Conservation (phyloP, 2,113 vertebrate species). For the Drymodes brunneopygia region DNA sequence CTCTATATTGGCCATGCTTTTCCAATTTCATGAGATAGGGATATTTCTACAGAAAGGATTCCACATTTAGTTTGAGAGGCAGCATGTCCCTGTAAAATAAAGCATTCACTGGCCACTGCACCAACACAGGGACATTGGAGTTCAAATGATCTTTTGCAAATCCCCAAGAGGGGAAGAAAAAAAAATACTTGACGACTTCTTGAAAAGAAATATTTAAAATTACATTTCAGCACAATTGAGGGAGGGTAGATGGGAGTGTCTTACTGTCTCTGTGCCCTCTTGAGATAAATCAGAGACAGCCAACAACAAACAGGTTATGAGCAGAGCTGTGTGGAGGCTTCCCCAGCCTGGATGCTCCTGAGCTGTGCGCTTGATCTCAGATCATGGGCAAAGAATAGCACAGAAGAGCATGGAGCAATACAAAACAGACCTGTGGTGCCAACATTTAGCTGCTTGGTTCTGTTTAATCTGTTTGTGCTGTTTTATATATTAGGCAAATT, state of each 20-base stretch:
- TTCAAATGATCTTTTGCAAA: not conserved
- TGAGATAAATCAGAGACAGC: not conserved
- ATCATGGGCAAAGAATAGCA: not conserved
- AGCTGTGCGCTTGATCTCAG: not conserved
- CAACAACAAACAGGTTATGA: not conserved
- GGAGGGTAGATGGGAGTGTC: rapidly evolving
- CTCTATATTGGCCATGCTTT: constrained; percentile 26
- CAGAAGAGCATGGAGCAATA: not conserved
- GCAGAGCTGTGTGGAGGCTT: not conserved
- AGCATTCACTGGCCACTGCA: not conserved
- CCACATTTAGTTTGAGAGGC: not conserved
- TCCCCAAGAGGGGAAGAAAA: not conserved
- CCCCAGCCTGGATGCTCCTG: not conserved
- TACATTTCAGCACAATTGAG: not conserved
- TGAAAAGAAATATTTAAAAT: not conserved
- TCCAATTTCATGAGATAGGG: not conserved
- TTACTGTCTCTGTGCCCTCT: not conserved
- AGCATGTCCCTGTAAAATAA: not conserved
- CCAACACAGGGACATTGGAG: not conserved
- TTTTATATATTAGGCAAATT: not conserved
- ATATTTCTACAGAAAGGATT: constrained; percentile 13
- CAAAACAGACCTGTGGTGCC: not conserved
- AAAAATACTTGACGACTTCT: not conserved
- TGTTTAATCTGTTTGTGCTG: not conserved
- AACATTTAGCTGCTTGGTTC: not conserved